These are phyloP conservation scores for Crotalus viridis DNA, from an alignment of 2,113 vertebrate genomes.

Conservation along the genomic window DNA sequence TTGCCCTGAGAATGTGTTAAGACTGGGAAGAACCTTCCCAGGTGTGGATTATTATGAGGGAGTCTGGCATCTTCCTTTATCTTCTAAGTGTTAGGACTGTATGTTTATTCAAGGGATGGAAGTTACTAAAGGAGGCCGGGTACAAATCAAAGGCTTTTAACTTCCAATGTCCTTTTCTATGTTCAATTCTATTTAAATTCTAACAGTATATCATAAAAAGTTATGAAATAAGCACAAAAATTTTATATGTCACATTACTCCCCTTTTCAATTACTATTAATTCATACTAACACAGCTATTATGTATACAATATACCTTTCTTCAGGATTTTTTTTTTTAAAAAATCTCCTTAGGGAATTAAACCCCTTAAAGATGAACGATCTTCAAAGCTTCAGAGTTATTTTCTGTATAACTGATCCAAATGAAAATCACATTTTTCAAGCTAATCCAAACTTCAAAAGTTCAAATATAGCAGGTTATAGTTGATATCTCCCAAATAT, in stretches of 20 bases:
- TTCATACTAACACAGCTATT: conserved; percentile 34
- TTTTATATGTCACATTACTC: conserved; percentile 9
- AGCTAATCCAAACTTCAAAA: background rate
- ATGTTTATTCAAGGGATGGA: background rate
- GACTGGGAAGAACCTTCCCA: background rate
- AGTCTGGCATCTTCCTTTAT: background rate
- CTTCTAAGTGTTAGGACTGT: background rate
- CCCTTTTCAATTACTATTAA: background rate
- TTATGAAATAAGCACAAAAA: conserved; percentile 18
- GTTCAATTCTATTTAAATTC: background rate
- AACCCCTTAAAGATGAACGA: background rate
- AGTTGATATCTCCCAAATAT: background rate
- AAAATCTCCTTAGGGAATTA: background rate
- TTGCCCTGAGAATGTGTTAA: background rate
- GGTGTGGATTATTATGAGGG: background rate
- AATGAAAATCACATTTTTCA: background rate
- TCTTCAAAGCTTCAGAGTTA: background rate
- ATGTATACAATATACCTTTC: background rate
- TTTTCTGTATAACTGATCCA: background rate
- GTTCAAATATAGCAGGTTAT: background rate
- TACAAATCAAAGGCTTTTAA: background rate
- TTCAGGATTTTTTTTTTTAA: background rate
- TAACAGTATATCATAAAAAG: background rate
- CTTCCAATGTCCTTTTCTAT: background rate
- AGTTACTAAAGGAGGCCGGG: background rate